Base-by-base conservation (phyloP, 53 echinoderm and acorn worm species). In the Crossaster papposus region DNA sequence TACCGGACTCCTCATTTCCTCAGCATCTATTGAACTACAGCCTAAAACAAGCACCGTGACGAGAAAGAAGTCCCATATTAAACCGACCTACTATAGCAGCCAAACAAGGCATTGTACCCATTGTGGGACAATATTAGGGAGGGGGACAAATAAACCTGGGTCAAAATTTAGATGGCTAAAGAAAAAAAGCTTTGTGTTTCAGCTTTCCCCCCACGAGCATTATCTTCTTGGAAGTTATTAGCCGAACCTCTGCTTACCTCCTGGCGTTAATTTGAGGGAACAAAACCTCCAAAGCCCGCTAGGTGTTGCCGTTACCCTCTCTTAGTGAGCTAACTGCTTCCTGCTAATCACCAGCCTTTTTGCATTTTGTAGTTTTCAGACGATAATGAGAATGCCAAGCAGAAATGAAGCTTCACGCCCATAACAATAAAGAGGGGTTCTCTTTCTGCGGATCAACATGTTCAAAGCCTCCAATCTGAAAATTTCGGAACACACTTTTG, bases 181-280 rank as follows among this genome's bases (percentile, higher is more conserved):
- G 44, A 44, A 44, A 44, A 68, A 20, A 68, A 68, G 24, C 84
- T 84, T 84, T 84, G 84, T 84, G 84, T 84, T 54, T 84, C 28
- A 84, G 51, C 72, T 31, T 5, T 44, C 9, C 44, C 71, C n/a
- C 84, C 84, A 17, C 26, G 15, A 72, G 84, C 51, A 24, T 83
- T 65, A 83, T 84, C 71, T 71, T 84, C 83, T 83, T 83, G 36
- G 34, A 70, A 68, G 83, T 83, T 83, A 83, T 83, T 83, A 83
- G 68, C 84, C 72, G 52, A 72, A 72, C 71, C 51, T 30, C 72
- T 6, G 4, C 23, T 4, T 30, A 72, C 30, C 84, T 84, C 50
- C 18, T 31, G 84, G 84, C 84, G 84, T 84, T 84, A 84, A 84
- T 84, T 84, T 84, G 71, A 54, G 31, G n/a, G 72, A 71, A 70